Conservation (phyloP, 2,888 invertebrate genomes). For the Metellina segmentata region DNA sequence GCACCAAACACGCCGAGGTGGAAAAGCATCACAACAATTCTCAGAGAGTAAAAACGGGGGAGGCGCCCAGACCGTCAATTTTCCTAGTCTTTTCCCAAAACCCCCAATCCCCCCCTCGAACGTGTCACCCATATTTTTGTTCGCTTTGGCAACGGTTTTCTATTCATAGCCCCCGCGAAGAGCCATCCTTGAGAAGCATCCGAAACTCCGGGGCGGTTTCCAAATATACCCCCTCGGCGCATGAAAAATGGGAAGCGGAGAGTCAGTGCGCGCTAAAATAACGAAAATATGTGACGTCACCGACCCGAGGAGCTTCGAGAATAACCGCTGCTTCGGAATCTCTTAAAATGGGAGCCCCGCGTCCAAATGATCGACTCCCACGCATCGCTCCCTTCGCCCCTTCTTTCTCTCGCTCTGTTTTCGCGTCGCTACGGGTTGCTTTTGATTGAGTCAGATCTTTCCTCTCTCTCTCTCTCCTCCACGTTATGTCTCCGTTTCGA, state of each 20-base stretch:
- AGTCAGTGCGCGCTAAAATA: conserved; percentile 64
- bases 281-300: conserved; percentile 75
- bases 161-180: not conserved
- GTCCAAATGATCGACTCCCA: conserved; percentile 36
- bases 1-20: too few species aligned
- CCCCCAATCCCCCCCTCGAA: not conserved
- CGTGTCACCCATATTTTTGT: not conserved
- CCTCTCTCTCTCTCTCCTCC: not conserved
- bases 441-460: conserved; percentile 17
- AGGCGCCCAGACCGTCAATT: too few species aligned
- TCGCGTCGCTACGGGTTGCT: not conserved
- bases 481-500: too few species aligned
- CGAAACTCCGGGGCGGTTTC: conserved; percentile 49
- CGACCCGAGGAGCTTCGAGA: conserved; percentile 22
- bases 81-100: too few species aligned
- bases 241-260: conserved; percentile 27
- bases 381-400: not conserved
- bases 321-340: conserved; percentile 49
- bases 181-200: conserved; percentile 26
- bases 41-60: too few species aligned
- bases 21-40: too few species aligned
- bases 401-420: not conserved
- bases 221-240: conserved; percentile 41
- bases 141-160: not conserved
- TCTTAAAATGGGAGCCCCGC: conserved; percentile 55